Conservation (phyloP, 2,797 vertebrate species). For the Hipposideros larvatus region DNA sequence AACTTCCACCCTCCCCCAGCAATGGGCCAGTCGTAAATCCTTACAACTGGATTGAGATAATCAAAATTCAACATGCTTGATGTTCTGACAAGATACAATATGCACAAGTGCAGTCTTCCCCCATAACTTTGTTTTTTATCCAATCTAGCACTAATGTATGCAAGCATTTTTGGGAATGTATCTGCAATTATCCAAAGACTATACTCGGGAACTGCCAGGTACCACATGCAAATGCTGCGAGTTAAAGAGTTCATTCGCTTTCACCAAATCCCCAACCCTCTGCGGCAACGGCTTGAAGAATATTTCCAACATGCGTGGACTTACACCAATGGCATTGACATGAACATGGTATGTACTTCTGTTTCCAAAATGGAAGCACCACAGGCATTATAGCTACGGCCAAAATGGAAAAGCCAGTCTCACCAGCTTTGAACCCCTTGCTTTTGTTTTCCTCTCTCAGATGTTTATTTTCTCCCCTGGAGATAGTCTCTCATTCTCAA, state of each 20-base stretch:
- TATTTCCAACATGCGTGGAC: slow-evolving; percentile 99
- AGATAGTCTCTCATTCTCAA: slow-evolving; percentile 82
- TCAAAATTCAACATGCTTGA: slow-evolving; percentile 37
- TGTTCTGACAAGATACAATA: slow-evolving; percentile 12
- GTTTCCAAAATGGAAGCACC: slow-evolving; percentile 67
- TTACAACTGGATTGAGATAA: background rate
- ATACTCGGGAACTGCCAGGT: slow-evolving; percentile 98
- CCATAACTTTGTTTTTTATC: slow-evolving; percentile 84
- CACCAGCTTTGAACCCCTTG: slow-evolving; percentile 78
- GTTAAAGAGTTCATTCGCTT: slow-evolving; percentile 99
- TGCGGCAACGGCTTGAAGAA: slow-evolving; percentile 97
- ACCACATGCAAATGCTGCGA: slow-evolving; percentile 98
- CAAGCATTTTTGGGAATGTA: slow-evolving; percentile 99
- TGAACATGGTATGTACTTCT: slow-evolving; percentile 97
- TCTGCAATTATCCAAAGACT: slow-evolving; percentile 99
- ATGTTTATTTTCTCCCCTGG: slow-evolving; percentile 81
- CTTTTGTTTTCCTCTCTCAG: slow-evolving; percentile 79
- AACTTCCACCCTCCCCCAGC: background rate
- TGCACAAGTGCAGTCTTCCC: background rate
- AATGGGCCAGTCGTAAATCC: background rate
- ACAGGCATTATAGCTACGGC: slow-evolving; percentile 31
- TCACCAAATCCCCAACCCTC: slow-evolving; percentile 98
- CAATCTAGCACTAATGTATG: slow-evolving; percentile 97
- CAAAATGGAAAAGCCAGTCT: slow-evolving; percentile 55
- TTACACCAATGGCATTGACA: slow-evolving; percentile 99